Base-by-base conservation (phyloP, 2,888 invertebrate genomes). In the Panopea generosa region DNA sequence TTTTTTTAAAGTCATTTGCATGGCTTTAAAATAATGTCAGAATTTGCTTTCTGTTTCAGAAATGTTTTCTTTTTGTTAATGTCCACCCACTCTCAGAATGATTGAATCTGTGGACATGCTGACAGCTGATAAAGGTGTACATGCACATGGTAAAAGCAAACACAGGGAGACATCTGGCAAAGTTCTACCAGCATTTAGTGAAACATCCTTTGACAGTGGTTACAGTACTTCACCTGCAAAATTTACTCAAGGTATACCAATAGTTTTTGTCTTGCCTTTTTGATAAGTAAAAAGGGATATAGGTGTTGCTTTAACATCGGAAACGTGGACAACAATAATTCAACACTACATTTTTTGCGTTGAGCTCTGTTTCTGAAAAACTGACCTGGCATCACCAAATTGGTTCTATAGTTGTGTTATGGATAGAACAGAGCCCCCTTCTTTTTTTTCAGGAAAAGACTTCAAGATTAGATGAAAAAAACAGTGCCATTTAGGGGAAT, bases 121-220 rank as follows among this genome's bases (percentile, higher is more conserved):
- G 6, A 45, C 6, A 9, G 45, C 6, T 16, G 45, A 45, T 4
- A 45, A 45, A 45, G 45, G 6, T 16, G 45, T 9, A 6, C 16
- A 18, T 45, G 16, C 4, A 16, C 20, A 18, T 18, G 20, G 6
- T 45, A 18, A 45, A 9, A 9, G 45, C 6, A 3, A n/a, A 45
- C 3, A 45, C 6, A 45, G 45, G 6, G 6, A n/a, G 16, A 6
- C 16, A 18, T 45, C n/a, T n/a, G 45, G 20, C 20, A 45, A 45
- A 20, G n/a, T 45, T 6, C 16, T 22, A 43, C 16, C 22, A 24
- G 7, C 22, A 20, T 24, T 14, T 9, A 57, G 62, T 16, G 81
- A 86, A 56, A 24, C 82, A 22, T 80, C 86, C 2, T 85, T 84
- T 65, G 86, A 87, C 62, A 86, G 87, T 75, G 87, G 87, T 6